Percentiles rank a stretch among this genome's conserved stretches.
phyloP scores from a whole-genome alignment of 2,797 vertebrate species.

The Gallinago solitaria region DNA sequence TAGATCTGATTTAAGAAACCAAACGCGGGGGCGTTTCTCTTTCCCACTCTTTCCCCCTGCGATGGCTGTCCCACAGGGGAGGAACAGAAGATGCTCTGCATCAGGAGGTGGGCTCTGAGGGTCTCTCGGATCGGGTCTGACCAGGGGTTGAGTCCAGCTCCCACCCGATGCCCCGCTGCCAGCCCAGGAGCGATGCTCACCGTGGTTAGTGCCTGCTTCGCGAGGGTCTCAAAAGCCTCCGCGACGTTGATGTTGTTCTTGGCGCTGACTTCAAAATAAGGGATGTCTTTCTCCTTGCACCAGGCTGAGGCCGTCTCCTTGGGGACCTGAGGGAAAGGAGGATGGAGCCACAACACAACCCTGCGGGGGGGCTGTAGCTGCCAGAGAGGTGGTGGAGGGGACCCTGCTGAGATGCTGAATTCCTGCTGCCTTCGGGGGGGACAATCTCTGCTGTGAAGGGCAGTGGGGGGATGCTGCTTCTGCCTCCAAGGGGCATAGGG shows the following conservation, averaged over 20 bases:
- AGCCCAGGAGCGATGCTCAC: conserved; percentile 51
- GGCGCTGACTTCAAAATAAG: conserved; percentile 84
- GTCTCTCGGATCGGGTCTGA: fast-evolving
- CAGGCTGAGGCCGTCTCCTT: conserved; percentile 71
- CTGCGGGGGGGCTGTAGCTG: fast-evolving
- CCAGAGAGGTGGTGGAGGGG: not conserved
- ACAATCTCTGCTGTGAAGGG: not conserved
- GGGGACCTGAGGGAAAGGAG: conserved; percentile 65
- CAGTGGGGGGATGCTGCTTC: fast-evolving
- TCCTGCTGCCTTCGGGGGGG: not conserved
- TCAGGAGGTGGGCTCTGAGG: not conserved
- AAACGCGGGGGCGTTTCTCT: fast-evolving
- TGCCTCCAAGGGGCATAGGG: not conserved
- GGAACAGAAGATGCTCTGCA: fast-evolving
- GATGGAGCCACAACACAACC: not conserved
- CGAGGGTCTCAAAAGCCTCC: conserved; percentile 79
- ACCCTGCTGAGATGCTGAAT: not conserved
- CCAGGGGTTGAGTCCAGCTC: fast-evolving
- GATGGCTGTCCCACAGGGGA: not conserved
- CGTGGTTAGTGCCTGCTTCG: conserved; percentile 72
- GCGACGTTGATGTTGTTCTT: conserved; percentile 80
- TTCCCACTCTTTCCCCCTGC: not conserved
- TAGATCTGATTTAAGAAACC: not conserved
- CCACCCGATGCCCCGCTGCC: not conserved
- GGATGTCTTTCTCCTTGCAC: conserved; percentile 80